Evolutionary conservation across 2,797 vertebrate genomes (phyloP).

Genomic region (Cossypha niveicapilla): DNA sequence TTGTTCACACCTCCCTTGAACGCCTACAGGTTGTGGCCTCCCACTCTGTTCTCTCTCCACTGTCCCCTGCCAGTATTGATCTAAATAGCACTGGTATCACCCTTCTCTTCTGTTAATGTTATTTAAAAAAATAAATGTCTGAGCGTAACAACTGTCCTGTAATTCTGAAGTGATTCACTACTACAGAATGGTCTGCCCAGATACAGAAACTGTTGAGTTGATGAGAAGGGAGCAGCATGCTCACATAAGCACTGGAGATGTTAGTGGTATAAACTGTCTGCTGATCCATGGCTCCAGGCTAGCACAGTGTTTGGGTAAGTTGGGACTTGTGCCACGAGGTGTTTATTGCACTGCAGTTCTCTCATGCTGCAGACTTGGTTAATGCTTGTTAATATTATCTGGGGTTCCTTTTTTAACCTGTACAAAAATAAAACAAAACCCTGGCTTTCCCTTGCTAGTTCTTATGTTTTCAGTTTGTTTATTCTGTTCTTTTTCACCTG

Average conservation of each 20-base stretch:
- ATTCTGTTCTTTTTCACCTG: not conserved
- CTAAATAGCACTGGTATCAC: not conserved
- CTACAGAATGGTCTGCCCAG: not conserved
- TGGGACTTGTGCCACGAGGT: not conserved
- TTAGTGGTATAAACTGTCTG: not conserved
- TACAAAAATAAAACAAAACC: not conserved
- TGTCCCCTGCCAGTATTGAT: not conserved
- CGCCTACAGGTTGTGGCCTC: rapidly evolving
- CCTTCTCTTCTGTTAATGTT: not conserved
- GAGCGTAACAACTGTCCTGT: not conserved
- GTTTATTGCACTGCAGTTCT: not conserved
- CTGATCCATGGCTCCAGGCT: not conserved
- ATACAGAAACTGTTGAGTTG: not conserved
- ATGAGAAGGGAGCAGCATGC: not conserved
- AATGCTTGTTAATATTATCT: not conserved
- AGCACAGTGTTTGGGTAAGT: not conserved
- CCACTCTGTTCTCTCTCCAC: not conserved
- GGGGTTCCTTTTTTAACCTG: not conserved
- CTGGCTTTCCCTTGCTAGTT: not conserved
- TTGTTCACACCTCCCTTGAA: not conserved
- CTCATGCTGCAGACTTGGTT: not conserved
- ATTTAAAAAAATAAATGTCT: not conserved
- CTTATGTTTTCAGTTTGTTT: not conserved
- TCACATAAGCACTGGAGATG: not conserved
- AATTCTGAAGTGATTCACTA: not conserved